These are phyloP conservation scores for Morone chrysops DNA, from an alignment of 2,113 vertebrate genomes.

Conservation along the genomic window DNA sequence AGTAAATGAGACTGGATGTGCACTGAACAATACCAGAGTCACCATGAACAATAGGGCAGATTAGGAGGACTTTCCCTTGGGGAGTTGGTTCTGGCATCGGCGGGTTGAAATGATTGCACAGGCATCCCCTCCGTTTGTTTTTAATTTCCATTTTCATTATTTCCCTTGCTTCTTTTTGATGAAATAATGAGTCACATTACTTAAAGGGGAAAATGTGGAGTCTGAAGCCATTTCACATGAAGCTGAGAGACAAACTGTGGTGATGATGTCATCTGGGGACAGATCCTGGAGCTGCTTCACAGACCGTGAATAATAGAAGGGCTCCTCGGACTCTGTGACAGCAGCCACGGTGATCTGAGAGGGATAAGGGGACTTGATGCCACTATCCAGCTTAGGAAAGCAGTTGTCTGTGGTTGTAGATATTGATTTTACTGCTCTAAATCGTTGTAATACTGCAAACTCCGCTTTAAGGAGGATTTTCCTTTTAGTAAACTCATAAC, in stretches of 20 bases:
- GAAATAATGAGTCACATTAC: slow-evolving; percentile 23
- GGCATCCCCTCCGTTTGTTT: slow-evolving; percentile 9
- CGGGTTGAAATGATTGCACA: not conserved
- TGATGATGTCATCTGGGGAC: slow-evolving; percentile 9
- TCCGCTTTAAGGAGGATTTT: not conserved
- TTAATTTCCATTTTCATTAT: slow-evolving; percentile 24
- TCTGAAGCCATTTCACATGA: not conserved
- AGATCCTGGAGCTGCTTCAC: not conserved
- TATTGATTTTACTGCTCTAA: slow-evolving; percentile 7
- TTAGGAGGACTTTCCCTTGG: not conserved
- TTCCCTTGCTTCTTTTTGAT: slow-evolving; percentile 10
- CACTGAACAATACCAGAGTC: not conserved
- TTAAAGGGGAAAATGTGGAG: not conserved
- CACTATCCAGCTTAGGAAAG: slow-evolving; percentile 1
- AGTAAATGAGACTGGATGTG: not conserved
- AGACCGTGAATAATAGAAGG: slow-evolving; percentile 10
- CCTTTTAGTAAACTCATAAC: not conserved
- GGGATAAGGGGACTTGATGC: not conserved
- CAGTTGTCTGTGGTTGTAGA: not conserved
- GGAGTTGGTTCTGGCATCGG: not conserved
- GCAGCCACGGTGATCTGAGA: not conserved
- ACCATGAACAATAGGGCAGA: not conserved
- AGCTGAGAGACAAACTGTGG: slow-evolving; percentile 1
- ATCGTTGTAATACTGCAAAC: not conserved
- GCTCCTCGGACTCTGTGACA: slow-evolving; percentile 7